Percentiles rank a stretch among this genome's conserved stretches.
Evolutionary conservation across 2,113 vertebrate species (phyloP).

Genomic region (Fregata magnificens): DNA sequence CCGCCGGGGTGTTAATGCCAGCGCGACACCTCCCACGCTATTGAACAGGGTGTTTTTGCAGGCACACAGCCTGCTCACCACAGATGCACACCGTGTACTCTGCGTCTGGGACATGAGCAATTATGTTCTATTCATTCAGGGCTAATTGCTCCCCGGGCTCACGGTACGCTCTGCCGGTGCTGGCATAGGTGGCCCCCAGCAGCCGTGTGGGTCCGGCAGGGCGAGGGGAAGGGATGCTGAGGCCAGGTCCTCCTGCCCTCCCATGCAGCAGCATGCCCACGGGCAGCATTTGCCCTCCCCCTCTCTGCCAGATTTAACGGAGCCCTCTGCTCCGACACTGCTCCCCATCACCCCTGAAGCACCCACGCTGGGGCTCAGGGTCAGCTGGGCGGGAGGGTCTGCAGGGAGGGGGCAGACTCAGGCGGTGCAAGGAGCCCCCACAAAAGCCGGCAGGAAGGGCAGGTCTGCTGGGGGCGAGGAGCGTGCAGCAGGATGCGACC

Average conservation of each 20-base stretch:
- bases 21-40: fast-evolving
- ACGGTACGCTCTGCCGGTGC: fast-evolving
- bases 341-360: background rate
- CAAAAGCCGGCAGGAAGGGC: background rate
- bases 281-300: background rate
- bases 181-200: background rate
- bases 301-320: background rate
- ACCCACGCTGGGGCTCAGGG: fast-evolving
- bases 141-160: background rate
- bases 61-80: background rate
- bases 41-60: background rate
- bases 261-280: fast-evolving
- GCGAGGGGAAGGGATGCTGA: background rate
- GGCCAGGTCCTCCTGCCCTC: background rate
- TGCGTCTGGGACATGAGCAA: fast-evolving
- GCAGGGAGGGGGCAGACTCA: fast-evolving
- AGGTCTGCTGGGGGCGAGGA: background rate
- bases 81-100: background rate
- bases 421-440: background rate
- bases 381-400: background rate
- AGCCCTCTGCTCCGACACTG: background rate
- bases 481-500: background rate
- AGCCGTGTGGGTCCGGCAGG: fast-evolving
- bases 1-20: background rate
- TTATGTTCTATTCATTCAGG: background rate